phyloP scores from a whole-genome alignment of 2,113 vertebrate species.

The Xenopus laevis region DNA sequence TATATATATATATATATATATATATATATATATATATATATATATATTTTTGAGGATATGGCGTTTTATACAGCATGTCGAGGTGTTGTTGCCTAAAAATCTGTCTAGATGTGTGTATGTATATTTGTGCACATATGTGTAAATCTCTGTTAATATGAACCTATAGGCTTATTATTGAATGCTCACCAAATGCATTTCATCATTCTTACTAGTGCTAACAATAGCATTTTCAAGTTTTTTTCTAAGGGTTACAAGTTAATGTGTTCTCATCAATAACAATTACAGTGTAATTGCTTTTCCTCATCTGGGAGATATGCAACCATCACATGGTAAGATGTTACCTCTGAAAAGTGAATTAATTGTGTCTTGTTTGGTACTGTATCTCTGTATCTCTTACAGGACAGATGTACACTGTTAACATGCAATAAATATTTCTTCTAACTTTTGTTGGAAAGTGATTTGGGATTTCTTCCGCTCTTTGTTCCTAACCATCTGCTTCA shows the following conservation, averaged over 20 bases:
- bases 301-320: constrained; percentile 4
- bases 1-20: too few species aligned
- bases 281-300: constrained; percentile 36
- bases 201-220: constrained; percentile 11
- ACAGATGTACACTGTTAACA: constrained; percentile 45
- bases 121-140: too few species aligned
- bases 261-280: constrained; percentile 22
- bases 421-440: constrained; percentile 40
- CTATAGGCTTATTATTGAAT: constrained; percentile 1
- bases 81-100: too few species aligned
- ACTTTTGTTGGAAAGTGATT: constrained; percentile 36
- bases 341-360: constrained; percentile 40
- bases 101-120: too few species aligned
- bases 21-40: too few species aligned
- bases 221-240: constrained; percentile 21
- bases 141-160: too few species aligned
- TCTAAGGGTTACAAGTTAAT: constrained; percentile 29
- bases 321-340: constrained; percentile 34
- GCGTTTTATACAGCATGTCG: too few species aligned
- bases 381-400: constrained; percentile 44
- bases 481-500: constrained; percentile 42
- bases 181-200: constrained; percentile 15
- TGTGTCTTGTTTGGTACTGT: constrained; percentile 28
- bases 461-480: constrained; percentile 45
- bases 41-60: too few species aligned